phyloP scores from a whole-genome alignment of 2,797 vertebrate species.

The Squalus acanthias region DNA sequence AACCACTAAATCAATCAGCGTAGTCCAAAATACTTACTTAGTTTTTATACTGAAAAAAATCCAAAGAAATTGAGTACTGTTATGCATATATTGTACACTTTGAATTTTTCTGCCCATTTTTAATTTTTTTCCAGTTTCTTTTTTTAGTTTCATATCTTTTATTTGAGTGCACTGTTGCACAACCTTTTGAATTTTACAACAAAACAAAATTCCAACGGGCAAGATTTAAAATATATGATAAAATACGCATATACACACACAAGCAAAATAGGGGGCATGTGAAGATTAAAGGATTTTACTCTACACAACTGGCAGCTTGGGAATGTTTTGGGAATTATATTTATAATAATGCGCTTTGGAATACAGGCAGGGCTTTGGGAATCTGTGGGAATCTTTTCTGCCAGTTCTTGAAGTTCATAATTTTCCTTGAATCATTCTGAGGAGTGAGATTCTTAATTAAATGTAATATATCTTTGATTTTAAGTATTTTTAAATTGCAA shows the following conservation, averaged over 20 bases:
- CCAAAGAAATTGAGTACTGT: conserved; percentile 34
- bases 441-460: conserved; percentile 13
- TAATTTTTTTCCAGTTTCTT: conserved; percentile 9
- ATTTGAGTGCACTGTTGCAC: conserved; percentile 13
- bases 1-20: conserved; percentile 49
- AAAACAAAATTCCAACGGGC: neutral
- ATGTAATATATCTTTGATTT: conserved; percentile 33
- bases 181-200: conserved; percentile 5
- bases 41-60: conserved; percentile 38
- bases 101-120: conserved; percentile 36
- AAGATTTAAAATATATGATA: neutral
- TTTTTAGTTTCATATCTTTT: conserved; percentile 17
- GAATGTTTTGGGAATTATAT: conserved; percentile 37
- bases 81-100: conserved; percentile 38
- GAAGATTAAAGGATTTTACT: conserved; percentile 37
- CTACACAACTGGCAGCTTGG: conserved; percentile 37
- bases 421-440: neutral
- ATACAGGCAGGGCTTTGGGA: conserved; percentile 36
- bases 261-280: conserved; percentile 35
- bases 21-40: conserved; percentile 36
- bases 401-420: conserved; percentile 24
- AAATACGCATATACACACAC: neutral
- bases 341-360: conserved; percentile 38
- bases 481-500: neutral
- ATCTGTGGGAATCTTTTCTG: conserved; percentile 25